Evolutionary conservation across 2,888 invertebrate genomes (phyloP).

Genomic region (Endomychus coccineus): DNA sequence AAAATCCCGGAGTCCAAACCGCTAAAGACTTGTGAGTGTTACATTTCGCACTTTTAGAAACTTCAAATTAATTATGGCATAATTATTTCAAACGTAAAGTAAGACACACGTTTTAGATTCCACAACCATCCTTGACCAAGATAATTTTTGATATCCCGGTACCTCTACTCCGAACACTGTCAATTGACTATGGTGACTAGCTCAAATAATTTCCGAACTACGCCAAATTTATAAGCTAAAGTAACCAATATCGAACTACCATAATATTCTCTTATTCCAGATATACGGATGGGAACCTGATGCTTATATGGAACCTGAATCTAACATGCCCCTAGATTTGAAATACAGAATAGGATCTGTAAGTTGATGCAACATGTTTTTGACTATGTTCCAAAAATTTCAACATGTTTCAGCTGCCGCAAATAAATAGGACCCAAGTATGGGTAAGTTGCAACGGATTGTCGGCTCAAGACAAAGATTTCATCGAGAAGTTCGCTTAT

Average conservation of each 20-base stretch:
- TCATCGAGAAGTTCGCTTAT: conserved; percentile 11
- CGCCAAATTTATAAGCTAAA: too few species aligned
- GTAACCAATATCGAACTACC: too few species aligned
- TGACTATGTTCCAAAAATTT: neutral
- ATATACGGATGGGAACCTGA: conserved; percentile 13
- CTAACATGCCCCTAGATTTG: conserved; percentile 10
- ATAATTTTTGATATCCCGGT: neutral
- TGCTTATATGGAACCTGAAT: conserved; percentile 5
- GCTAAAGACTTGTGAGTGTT: too few species aligned
- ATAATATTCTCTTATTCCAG: conserved; percentile 3
- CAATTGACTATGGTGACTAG: too few species aligned
- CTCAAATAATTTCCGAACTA: too few species aligned
- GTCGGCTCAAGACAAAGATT: conserved; percentile 7
- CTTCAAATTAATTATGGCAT: too few species aligned
- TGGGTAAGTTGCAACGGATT: conserved; percentile 15
- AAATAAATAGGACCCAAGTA: conserved; percentile 12
- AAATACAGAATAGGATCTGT: conserved; percentile 9
- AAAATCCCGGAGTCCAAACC: too few species aligned
- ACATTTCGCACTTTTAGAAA: too few species aligned
- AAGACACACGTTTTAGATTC: neutral
- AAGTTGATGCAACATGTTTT: conserved; percentile 4
- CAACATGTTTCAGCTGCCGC: conserved; percentile 10
- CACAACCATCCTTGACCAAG: neutral
- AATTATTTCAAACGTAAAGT: too few species aligned
- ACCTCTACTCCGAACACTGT: too few species aligned